These are phyloP conservation scores for Phymatocera aterrima DNA, from an alignment of 2,888 invertebrate genomes.

Conservation along the genomic window DNA sequence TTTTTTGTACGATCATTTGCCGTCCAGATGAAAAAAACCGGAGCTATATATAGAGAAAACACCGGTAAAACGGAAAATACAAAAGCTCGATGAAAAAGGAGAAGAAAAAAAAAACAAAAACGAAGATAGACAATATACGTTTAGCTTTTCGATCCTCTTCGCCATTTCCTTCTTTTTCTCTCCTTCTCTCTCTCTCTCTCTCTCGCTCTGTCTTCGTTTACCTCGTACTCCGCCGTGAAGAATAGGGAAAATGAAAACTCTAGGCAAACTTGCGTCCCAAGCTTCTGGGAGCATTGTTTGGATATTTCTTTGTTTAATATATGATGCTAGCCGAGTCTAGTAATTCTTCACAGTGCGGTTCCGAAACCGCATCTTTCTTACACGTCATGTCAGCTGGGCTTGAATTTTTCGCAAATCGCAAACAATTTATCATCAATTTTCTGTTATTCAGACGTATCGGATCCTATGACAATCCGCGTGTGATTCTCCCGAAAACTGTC, in stretches of 20 bases:
- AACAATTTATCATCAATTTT: background rate
- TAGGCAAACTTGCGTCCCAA: background rate
- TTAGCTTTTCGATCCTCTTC: background rate
- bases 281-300: slow-evolving; percentile 17
- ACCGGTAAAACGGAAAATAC: background rate
- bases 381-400: background rate
- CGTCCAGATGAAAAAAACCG: background rate
- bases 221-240: background rate
- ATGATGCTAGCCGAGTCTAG: slow-evolving; percentile 2
- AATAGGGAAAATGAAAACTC: background rate
- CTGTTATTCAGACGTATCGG: no score
- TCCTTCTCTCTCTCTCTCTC: background rate
- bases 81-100: background rate
- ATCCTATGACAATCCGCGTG: no score
- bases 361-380: background rate
- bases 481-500: no score
- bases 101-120: background rate
- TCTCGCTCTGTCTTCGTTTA: background rate
- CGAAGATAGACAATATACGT: background rate
- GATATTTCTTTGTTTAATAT: slow-evolving; percentile 35
- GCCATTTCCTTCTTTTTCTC: background rate
- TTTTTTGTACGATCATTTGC: slow-evolving; percentile 1
- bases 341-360: background rate
- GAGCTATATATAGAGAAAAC: background rate
- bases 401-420: background rate